These are phyloP conservation scores for Pristionchus arcanus DNA, from an alignment of 2,888 invertebrate genomes.

Conservation along the genomic window DNA sequence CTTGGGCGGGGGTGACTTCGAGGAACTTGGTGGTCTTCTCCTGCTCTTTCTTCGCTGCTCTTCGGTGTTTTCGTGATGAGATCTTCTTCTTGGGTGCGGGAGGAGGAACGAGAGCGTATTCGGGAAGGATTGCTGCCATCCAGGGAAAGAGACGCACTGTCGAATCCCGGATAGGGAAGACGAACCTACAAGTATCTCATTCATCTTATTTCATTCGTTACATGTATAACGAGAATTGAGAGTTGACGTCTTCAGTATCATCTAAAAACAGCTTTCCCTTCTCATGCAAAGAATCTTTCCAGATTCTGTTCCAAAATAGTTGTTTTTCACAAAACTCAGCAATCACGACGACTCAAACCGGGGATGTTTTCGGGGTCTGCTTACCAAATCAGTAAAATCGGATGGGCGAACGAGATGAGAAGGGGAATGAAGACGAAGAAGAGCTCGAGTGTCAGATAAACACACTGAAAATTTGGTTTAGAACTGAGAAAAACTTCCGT, in stretches of 20 bases:
- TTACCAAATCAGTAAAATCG: conserved; percentile 65
- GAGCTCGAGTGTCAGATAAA: conserved; percentile 57
- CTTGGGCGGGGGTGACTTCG: background rate
- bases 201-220: background rate
- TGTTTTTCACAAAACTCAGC: background rate
- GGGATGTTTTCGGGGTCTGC: conserved; percentile 37
- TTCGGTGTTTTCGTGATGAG: background rate
- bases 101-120: conserved; percentile 67
- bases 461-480: conserved; percentile 4
- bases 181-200: conserved; percentile 61
- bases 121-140: conserved; percentile 62
- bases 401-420: conserved; percentile 64
- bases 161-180: conserved; percentile 66
- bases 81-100: conserved; percentile 39
- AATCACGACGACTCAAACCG: background rate
- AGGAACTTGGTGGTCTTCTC: conserved; percentile 29
- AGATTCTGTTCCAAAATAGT: background rate
- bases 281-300: background rate
- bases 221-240: too few species aligned
- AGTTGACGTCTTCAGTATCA: too few species aligned
- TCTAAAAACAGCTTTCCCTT: too few species aligned
- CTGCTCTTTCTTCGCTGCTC: conserved; percentile 27
- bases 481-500: background rate
- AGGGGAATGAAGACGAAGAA: conserved; percentile 64
- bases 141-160: conserved; percentile 64